phyloP scores from a whole-genome alignment of 2,888 invertebrate genomes.

The Phragmatobia fuliginosa region DNA sequence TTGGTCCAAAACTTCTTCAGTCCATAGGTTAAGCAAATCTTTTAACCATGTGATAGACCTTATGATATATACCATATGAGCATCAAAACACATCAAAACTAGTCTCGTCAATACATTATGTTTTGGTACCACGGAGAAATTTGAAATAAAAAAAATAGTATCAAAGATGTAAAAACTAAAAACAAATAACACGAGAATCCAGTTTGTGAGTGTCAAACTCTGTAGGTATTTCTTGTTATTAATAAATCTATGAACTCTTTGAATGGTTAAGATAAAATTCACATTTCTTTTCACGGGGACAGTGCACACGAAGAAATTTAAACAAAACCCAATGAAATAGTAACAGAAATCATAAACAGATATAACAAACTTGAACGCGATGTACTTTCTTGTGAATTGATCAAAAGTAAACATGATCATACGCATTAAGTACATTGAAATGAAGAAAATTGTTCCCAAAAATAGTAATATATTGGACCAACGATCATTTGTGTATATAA shows the following conservation, averaged over 20 bases:
- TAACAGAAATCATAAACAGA: conserved; percentile 8
- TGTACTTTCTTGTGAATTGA: not conserved
- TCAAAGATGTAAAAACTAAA: not conserved
- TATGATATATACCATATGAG: conserved; percentile 18
- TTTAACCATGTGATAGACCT: conserved; percentile 17
- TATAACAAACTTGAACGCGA: not conserved
- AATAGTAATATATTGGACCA: conserved; percentile 10
- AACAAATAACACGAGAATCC: not conserved
- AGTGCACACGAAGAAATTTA: conserved; percentile 12
- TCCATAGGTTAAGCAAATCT: conserved; percentile 21
- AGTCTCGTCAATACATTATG: not conserved
- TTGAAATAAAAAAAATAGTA: not conserved
- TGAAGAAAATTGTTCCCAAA: not conserved
- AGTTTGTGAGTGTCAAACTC: not conserved
- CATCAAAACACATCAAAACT: conserved; percentile 19
- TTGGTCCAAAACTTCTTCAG: conserved; percentile 5
- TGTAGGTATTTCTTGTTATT: not conserved
- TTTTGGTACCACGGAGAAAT: not conserved
- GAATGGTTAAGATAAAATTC: conserved; percentile 22
- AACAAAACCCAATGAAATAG: conserved; percentile 6
- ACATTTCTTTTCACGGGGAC: conserved; percentile 12
- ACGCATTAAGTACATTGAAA: not conserved
- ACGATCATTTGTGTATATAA: conserved; percentile 14
- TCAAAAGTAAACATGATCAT: not conserved
- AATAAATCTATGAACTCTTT: conserved; percentile 18